Evolutionary conservation across 2,888 invertebrate genomes (phyloP).

Genomic region (Pinctada fucata): DNA sequence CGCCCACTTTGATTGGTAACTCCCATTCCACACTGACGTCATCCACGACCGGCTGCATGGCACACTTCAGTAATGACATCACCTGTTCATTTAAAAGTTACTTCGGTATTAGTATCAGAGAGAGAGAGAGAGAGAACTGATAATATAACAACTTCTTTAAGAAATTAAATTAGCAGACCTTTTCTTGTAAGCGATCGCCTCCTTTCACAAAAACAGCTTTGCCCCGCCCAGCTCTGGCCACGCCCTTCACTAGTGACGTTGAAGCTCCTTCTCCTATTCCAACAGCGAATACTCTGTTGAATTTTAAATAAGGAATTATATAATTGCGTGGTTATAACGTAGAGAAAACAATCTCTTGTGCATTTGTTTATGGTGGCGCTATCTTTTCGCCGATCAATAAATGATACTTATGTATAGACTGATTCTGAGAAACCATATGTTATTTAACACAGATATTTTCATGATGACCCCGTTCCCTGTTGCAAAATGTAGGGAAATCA

Average conservation of each 20-base stretch:
- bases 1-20: constrained; percentile 40
- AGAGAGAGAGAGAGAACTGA: background rate
- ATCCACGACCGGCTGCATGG: constrained; percentile 50
- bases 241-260: constrained; percentile 71
- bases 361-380: no score
- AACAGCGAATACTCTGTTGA: constrained; percentile 50
- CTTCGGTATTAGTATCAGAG: background rate
- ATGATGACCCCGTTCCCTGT: no score
- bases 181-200: constrained; percentile 24
- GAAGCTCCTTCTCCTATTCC: constrained; percentile 72
- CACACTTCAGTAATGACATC: constrained; percentile 48
- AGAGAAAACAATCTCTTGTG: background rate
- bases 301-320: background rate
- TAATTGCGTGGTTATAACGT: background rate
- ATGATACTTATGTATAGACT: no score
- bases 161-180: background rate
- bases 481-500: no score
- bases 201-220: constrained; percentile 67
- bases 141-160: background rate
- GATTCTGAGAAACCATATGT: no score
- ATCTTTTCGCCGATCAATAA: no score
- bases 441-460: no score
- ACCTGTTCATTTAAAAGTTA: constrained; percentile 37
- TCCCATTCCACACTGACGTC: constrained; percentile 41
- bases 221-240: constrained; percentile 72